Evolutionary conservation across 2,888 invertebrate genomes (phyloP).

Genomic region (Synergus umbraculus): DNA sequence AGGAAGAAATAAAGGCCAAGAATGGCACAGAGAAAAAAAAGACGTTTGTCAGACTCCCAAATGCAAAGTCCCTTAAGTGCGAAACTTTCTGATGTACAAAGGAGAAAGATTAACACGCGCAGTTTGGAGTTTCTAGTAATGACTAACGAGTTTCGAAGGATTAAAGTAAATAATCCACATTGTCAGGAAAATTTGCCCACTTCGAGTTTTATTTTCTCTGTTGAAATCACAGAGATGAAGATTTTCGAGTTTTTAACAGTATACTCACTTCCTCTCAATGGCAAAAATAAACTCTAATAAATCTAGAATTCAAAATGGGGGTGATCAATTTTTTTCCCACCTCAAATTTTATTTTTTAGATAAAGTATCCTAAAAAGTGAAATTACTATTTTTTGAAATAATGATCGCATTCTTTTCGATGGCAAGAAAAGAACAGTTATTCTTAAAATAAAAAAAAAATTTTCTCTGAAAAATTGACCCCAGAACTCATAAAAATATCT

Average conservation of each 20-base stretch:
- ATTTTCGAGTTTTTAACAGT: not conserved
- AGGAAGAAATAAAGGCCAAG: slow-evolving; percentile 44
- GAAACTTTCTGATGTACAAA: slow-evolving; percentile 60
- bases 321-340: not conserved
- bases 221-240: not conserved
- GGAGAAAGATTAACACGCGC: slow-evolving; percentile 63
- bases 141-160: slow-evolving; percentile 51
- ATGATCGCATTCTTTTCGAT: not conserved
- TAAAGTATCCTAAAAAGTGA: not conserved
- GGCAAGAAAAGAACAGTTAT: not conserved
- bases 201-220: not conserved
- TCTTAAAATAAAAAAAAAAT: not conserved
- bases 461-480: not conserved
- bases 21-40: slow-evolving; percentile 49
- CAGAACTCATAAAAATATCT: slow-evolving; percentile 8
- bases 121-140: slow-evolving; percentile 61
- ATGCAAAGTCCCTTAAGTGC: slow-evolving; percentile 58
- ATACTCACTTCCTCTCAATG: not conserved
- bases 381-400: not conserved
- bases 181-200: not conserved
- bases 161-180: not conserved
- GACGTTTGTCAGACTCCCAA: slow-evolving; percentile 59
- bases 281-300: not conserved
- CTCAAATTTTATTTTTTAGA: not conserved
- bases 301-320: not conserved